Conservation (phyloP, 2,888 invertebrate genomes). For the Hartigia nigra region DNA sequence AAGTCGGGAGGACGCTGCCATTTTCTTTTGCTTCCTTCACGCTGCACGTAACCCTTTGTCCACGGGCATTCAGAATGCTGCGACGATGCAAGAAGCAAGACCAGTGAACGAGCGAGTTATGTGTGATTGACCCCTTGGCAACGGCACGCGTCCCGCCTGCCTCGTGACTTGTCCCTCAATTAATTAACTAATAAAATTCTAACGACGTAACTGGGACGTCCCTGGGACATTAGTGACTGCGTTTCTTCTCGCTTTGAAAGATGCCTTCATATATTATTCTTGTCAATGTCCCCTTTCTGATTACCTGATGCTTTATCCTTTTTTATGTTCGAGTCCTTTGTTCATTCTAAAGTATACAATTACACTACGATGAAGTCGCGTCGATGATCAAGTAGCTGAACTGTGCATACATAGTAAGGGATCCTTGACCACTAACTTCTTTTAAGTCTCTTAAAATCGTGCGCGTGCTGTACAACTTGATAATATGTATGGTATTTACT, state of each 20-base stretch:
- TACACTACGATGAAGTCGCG: background rate
- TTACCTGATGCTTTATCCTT: background rate
- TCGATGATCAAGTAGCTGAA: background rate
- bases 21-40: background rate
- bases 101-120: conserved; percentile 23
- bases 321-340: background rate
- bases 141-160: conserved; percentile 45
- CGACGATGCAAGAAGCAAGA: background rate
- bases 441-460: background rate
- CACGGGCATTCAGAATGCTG: background rate
- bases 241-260: background rate
- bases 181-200: conserved; percentile 57
- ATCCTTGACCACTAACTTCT: background rate
- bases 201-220: conserved; percentile 35
- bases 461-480: background rate
- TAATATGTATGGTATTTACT: background rate
- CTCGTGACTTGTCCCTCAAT: conserved; percentile 33
- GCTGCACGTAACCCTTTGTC: background rate
- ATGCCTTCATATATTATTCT: background rate
- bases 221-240: background rate
- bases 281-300: background rate
- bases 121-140: conserved; percentile 47
- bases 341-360: background rate
- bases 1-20: background rate
- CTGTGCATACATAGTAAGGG: background rate